Evolutionary conservation across 2,113 vertebrate species (phyloP), one percentile per base, ranked within the genome.

Genomic region (Nesogale talazaci): DNA sequence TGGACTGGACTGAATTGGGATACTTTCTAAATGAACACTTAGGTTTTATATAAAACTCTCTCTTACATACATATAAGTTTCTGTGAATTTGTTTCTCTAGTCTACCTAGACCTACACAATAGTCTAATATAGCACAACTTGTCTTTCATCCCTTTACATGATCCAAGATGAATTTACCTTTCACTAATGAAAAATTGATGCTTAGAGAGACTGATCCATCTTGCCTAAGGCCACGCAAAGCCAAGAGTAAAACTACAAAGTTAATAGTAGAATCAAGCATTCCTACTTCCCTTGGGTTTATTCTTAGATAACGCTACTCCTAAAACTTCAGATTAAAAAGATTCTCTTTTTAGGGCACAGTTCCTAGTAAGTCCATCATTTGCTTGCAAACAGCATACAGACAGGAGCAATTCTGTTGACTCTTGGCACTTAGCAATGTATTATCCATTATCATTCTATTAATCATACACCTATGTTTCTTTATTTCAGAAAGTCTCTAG

Each of bases 101-200:
- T 52, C 46, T 52, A 52, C 46, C 46, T 52, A 52, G 46, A 52
- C 46, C 14, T 12, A 52, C 46, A 52, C 52, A 90, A 61, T 91
- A 69, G 63, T 65, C 56, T 87, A 87, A 81, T 89, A 59, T 59
- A 81, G 40, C 2, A 36, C 14, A 46, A 12, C 23, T 63, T 82
- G 38, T 6, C 19, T 86, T 90, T 93, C 69, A 75, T 81, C 20
- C 34, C 9, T 77, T 38, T 85, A 81, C 36, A 42, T 72, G 88
- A 74, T n/a, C 65, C 0, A 56, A 78, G 77, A 92, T 85, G 65
- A 87, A 87, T 46, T 86, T 74, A 46, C 40, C 83, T 92, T 95
- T 89, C 86, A 72, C 31, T 84, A 65, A 91, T 96, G 70, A 96
- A 97, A 93, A 82, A 89, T 79, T 95, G 95, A 92, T 96, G 83